These are phyloP conservation scores for Cerastis rubricosa DNA, from an alignment of 2,888 invertebrate species.

Conservation along the genomic window DNA sequence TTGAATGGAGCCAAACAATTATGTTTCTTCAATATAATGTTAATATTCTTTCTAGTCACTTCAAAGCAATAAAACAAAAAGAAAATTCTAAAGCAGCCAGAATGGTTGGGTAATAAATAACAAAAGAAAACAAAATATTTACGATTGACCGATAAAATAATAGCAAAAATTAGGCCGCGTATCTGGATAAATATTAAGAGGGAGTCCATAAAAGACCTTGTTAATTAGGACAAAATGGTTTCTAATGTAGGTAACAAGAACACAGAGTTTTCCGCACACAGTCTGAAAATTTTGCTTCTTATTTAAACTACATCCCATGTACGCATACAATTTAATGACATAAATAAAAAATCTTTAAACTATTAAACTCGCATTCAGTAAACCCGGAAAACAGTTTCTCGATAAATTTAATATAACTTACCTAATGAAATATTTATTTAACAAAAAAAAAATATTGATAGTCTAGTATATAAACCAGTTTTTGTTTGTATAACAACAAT, in stretches of 20 bases:
- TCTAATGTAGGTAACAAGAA: background rate
- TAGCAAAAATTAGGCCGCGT: slow-evolving; percentile 36
- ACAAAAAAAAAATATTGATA: background rate
- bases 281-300: background rate
- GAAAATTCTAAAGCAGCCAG: background rate
- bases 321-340: background rate
- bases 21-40: background rate
- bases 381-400: background rate
- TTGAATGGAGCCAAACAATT: background rate
- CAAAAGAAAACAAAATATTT: background rate
- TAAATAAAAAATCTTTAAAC: no score
- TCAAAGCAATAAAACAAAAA: background rate
- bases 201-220: background rate
- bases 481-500: background rate
- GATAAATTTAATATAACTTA: background rate
- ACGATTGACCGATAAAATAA: background rate
- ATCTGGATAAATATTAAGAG: slow-evolving; percentile 1
- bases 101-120: background rate
- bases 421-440: background rate
- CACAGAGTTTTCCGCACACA: background rate
- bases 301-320: background rate
- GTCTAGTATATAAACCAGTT: background rate
- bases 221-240: slow-evolving; percentile 9
- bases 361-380: background rate
- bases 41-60: background rate